A percentile compares a stretch with the other conserved stretches of the same genome.
Conservation (phyloP, 2,888 invertebrate genomes). For the Folsomia manolachei region DNA sequence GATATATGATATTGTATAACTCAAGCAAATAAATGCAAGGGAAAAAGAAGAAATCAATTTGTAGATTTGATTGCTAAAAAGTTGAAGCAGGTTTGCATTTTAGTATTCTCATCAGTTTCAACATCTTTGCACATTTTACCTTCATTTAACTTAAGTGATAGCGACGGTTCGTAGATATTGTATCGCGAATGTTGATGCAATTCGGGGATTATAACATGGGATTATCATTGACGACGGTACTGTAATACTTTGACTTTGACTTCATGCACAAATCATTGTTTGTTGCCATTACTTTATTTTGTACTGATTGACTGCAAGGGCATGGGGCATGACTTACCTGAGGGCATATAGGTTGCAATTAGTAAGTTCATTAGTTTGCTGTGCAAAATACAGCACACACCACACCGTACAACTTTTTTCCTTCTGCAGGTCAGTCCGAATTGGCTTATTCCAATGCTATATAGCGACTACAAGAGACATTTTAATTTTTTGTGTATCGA, state of each 20-base stretch:
- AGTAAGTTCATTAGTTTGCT: conserved; percentile 10
- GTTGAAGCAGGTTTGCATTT: background rate
- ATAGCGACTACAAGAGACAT: too few species aligned
- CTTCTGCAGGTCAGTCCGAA: too few species aligned
- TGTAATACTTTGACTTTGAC: too few species aligned
- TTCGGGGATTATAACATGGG: background rate
- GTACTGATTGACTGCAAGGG: too few species aligned
- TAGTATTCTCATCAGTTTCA: conserved; percentile 3
- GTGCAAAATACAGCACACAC: too few species aligned
- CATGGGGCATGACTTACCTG: background rate
- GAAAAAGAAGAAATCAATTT: background rate
- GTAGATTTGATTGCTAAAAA: conserved; percentile 1
- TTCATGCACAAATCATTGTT: conserved; percentile 2
- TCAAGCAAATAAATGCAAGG: too few species aligned
- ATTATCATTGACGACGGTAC: background rate
- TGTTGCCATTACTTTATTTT: background rate
- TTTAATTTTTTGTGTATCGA: too few species aligned
- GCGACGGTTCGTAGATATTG: too few species aligned
- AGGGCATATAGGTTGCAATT: conserved; percentile 14
- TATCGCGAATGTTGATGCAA: background rate
- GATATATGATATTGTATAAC: too few species aligned
- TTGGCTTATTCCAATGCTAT: too few species aligned
- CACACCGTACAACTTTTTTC: too few species aligned
- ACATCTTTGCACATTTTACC: background rate
- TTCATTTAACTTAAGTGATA: background rate